Percentiles rank a stretch among this genome's conserved stretches.
Conservation (phyloP, 2,113 vertebrate species). For the Amazona guildingii region DNA sequence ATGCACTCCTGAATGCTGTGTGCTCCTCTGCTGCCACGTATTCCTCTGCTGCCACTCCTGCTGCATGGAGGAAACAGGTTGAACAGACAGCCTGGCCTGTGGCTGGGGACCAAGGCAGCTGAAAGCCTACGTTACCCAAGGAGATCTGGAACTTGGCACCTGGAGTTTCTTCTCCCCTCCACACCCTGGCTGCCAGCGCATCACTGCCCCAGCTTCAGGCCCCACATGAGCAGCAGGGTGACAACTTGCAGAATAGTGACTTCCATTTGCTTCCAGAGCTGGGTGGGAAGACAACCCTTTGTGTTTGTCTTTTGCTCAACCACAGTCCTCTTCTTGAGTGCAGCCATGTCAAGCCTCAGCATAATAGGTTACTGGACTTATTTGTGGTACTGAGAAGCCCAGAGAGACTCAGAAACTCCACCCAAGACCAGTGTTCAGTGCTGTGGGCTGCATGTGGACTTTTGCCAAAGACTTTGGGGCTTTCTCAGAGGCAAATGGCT, state of each 20-base stretch:
- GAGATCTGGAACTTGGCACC: not conserved
- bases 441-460: not conserved
- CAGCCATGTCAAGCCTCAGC: not conserved
- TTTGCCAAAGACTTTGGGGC: not conserved
- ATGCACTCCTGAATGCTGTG: not conserved
- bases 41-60: not conserved
- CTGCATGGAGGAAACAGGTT: rapidly evolving
- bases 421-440: not conserved
- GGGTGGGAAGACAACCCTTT: not conserved
- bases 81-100: not conserved
- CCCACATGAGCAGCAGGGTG: not conserved
- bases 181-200: rapidly evolving
- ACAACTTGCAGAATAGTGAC: not conserved
- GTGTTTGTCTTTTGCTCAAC: not conserved
- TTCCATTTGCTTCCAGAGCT: not conserved
- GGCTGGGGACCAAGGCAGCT: no score
- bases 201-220: not conserved
- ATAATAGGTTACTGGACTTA: not conserved
- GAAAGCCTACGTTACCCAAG: not conserved
- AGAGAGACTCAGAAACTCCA: not conserved
- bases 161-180: not conserved
- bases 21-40: not conserved
- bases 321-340: not conserved
- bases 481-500: not conserved
- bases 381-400: not conserved